Base-by-base conservation (phyloP, 2,888 invertebrate species). In the Cantharis flavilabris region DNA sequence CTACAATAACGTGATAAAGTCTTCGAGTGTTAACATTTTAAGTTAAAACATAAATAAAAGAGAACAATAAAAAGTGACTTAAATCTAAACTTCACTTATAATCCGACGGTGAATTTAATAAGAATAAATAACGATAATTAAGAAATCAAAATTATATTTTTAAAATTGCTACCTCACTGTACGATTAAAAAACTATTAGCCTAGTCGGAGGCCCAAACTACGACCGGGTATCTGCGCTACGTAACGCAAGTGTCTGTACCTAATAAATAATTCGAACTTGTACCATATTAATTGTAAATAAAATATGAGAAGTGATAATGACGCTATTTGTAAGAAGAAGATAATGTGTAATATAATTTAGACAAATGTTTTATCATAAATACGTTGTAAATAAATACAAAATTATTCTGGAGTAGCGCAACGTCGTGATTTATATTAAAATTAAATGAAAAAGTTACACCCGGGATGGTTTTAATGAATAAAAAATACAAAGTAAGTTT, bases 401-500 rank as follows among this genome's bases (percentile, higher is more conserved):
- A 82, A 84, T 79, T 80, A 78, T 79, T 81, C 79, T 80, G 80
- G 80, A 79, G 82, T 83, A 83, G 20, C 26, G 83, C 81, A 81
- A 81, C 78, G 80, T 83, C 83, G 83, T 84, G 83, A 83, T 83
- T 84, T 84, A 82, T 83, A 84, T 80, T 81, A 83, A 83, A 83
- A 80, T 73, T 78, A 76, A 77, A 72, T 79, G 78, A 79, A 79
- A 81, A 81, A 83, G 81, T 82, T 85, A 83, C 85, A 85, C 84
- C 79, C 87, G 87, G 85, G 85, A 86, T 86, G 86, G 86, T 86
- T 85, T 84, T 84, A 84, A 84, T 85, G 82, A 86, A 84, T 83
- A 86, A 84, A 67, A 87, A 84, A 84, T 85, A 85, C 83, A 85
- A 83, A 85, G 85, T 86, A 87, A 86, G 86, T 86, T 87, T 86